A percentile compares a stretch with the other conserved stretches of the same genome.
Conservation (phyloP, 2,113 vertebrate genomes). For the Zosterops lateralis region DNA sequence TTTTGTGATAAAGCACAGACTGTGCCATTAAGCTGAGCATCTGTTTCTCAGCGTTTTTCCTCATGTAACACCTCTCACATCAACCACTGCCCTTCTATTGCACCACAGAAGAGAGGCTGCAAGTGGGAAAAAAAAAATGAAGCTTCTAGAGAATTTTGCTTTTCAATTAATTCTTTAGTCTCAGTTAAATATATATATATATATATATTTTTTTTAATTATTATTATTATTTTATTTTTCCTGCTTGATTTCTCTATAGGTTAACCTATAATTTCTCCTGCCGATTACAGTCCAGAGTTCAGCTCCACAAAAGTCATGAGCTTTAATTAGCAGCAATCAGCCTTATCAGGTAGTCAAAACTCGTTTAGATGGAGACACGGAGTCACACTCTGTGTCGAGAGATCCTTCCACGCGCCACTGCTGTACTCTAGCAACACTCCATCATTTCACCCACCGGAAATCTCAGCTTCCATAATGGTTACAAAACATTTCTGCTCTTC, state of each 20-base stretch:
- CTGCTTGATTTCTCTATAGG: background rate
- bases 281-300: background rate
- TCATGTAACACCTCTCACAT: background rate
- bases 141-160: background rate
- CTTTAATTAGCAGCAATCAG: background rate
- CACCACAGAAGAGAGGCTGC: background rate
- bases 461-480: fast-evolving
- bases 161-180: background rate
- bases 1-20: background rate
- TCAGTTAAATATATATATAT: background rate
- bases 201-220: too few relatives aligned
- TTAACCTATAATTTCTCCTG: background rate
- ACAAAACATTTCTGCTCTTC: background rate
- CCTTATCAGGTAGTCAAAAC: background rate
- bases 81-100: background rate
- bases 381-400: conserved; percentile 6
- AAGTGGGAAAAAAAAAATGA: background rate
- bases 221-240: background rate
- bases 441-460: background rate
- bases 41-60: background rate
- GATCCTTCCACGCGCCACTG: background rate
- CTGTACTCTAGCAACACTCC: background rate
- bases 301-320: background rate
- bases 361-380: background rate
- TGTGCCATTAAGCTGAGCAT: background rate